phyloP scores from a whole-genome alignment of 1,140 invertebrate genomes.

The Drosophila malerkotliana region DNA sequence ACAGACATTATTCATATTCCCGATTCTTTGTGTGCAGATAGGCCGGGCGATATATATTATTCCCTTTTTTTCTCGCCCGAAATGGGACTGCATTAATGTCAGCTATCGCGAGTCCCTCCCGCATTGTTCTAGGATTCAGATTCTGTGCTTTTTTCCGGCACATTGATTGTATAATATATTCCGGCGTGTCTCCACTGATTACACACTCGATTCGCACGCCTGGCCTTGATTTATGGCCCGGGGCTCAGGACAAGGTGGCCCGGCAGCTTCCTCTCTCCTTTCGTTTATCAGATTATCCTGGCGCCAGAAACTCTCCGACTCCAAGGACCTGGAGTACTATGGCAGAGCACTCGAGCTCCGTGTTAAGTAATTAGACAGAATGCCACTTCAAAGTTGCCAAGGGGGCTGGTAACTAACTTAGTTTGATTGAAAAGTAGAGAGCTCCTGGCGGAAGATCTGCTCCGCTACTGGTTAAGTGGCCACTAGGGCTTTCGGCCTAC shows the following conservation, averaged over 20 bases:
- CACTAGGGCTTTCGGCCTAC: background rate
- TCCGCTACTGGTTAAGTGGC: slow-evolving; percentile 5
- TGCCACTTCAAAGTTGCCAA: slow-evolving; percentile 28
- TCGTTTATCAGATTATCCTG: slow-evolving; percentile 15
- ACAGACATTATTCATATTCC: slow-evolving; percentile 50
- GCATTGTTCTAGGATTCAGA: slow-evolving; percentile 27
- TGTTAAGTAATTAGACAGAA: slow-evolving; percentile 22
- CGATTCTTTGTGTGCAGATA: slow-evolving; percentile 39
- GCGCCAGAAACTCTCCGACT: background rate
- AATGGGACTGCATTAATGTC: slow-evolving; percentile 50
- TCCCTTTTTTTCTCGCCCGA: slow-evolving; percentile 12
- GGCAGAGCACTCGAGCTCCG: background rate
- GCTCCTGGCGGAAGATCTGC: background rate
- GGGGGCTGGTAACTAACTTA: slow-evolving; percentile 14
- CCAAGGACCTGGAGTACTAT: background rate
- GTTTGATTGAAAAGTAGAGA: slow-evolving; percentile 36
- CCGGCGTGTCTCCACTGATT: slow-evolving; percentile 25
- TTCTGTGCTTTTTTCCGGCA: slow-evolving; percentile 12
- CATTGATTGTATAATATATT: slow-evolving; percentile 41
- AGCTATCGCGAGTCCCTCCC: slow-evolving; percentile 1
- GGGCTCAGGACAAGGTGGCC: background rate
- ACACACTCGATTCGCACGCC: slow-evolving; percentile 10
- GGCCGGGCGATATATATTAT: slow-evolving; percentile 30
- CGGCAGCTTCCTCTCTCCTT: background rate
- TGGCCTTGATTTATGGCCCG: slow-evolving; percentile 30